These are phyloP conservation scores for Campoplex nolae DNA, from an alignment of 2,888 invertebrate species.

Conservation along the genomic window DNA sequence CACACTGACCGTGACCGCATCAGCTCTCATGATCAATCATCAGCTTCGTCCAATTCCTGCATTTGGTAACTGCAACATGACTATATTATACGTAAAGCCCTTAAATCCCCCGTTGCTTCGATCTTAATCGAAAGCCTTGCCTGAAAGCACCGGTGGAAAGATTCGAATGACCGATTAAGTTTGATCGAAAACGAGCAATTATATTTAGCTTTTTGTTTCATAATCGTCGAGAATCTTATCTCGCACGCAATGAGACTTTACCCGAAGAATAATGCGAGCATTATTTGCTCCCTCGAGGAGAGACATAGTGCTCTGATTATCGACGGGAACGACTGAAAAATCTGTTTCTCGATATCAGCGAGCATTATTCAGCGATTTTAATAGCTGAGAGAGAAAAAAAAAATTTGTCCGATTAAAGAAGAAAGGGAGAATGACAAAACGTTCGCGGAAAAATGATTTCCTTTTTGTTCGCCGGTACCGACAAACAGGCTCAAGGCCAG, in stretches of 20 bases:
- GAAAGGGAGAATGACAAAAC: background rate
- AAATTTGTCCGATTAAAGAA: background rate
- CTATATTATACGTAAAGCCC: background rate
- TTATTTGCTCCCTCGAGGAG: background rate
- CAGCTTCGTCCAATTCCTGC: slow-evolving; percentile 60
- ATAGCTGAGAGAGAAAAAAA: too few species aligned
- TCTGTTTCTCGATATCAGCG: background rate
- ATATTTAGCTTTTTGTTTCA: background rate
- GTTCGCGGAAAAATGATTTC: background rate
- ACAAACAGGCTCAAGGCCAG: slow-evolving; percentile 66
- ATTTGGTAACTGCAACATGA: slow-evolving; percentile 24
- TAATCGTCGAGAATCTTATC: background rate
- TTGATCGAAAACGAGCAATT: background rate
- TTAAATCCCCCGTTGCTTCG: slow-evolving; percentile 11
- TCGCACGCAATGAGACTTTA: background rate
- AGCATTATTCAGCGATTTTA: too few species aligned
- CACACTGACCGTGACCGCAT: slow-evolving; percentile 67
- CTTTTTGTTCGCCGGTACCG: slow-evolving; percentile 39
- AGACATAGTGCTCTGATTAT: background rate
- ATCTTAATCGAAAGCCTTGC: slow-evolving; percentile 1
- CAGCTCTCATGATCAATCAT: slow-evolving; percentile 69
- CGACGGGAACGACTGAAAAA: background rate
- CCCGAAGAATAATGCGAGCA: background rate
- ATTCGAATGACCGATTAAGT: background rate
- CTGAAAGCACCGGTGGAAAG: background rate